phyloP scores from a whole-genome alignment of 2,797 vertebrate species.

The Darevskia nairensis region DNA sequence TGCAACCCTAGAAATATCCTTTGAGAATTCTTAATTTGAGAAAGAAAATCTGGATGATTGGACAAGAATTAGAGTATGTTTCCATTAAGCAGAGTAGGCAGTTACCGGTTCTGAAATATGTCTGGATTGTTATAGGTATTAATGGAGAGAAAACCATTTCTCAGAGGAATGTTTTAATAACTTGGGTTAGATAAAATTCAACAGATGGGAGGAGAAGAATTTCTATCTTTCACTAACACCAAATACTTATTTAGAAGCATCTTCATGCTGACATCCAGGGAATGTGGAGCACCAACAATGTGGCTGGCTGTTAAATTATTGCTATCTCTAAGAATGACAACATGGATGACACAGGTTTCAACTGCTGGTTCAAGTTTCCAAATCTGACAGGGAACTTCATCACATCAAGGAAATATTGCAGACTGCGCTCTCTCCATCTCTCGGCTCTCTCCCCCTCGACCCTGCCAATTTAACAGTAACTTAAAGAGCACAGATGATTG shows the following conservation, averaged over 20 bases:
- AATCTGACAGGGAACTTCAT: conserved; percentile 87
- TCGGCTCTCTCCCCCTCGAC: conserved; percentile 66
- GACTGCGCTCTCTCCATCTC: conserved; percentile 72
- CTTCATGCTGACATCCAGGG: conserved; percentile 79
- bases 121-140: background rate
- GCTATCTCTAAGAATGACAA: conserved; percentile 77
- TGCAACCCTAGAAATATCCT: background rate
- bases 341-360: conserved; percentile 79
- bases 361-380: conserved; percentile 85
- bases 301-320: conserved; percentile 71
- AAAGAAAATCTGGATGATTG: background rate
- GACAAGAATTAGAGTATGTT: background rate
- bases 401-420: conserved; percentile 82
- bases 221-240: conserved; percentile 76
- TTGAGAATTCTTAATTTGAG: background rate
- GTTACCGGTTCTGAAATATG: conserved; percentile 30
- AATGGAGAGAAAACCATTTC: conserved; percentile 9
- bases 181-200: conserved; percentile 59
- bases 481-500: conserved; percentile 65
- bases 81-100: background rate
- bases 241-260: conserved; percentile 76
- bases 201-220: conserved; percentile 63
- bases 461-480: conserved; percentile 67
- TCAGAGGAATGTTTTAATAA: conserved; percentile 53
- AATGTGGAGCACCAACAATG: conserved; percentile 76